Evolutionary conservation across 2,888 invertebrate genomes (phyloP).

Genomic region (Agrochola lychnidis): DNA sequence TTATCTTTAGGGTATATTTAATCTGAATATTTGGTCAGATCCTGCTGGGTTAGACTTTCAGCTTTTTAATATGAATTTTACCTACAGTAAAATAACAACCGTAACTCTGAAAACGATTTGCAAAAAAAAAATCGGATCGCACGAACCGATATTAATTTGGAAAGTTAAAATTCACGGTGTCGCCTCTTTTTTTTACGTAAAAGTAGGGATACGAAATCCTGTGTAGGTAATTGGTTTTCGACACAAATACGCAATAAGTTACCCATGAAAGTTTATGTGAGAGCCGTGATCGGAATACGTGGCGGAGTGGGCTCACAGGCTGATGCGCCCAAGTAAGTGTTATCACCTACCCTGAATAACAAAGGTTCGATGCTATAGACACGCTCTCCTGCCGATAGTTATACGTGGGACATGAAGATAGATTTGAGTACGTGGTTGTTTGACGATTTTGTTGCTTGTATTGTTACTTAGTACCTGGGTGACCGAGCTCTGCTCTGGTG

Average conservation of each 20-base stretch:
- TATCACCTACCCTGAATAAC: slow-evolving; percentile 75
- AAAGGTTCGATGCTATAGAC: slow-evolving; percentile 61
- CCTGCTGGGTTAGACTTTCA: not conserved
- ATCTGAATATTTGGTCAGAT: not conserved
- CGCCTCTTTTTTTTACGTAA: slow-evolving; percentile 69
- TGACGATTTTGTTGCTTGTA: slow-evolving; percentile 44
- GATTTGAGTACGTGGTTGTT: slow-evolving; percentile 47
- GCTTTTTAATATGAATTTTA: slow-evolving; percentile 8
- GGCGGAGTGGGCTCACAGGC: slow-evolving; percentile 65
- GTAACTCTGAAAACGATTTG: slow-evolving; percentile 14
- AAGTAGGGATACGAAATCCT: slow-evolving; percentile 75
- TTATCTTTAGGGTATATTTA: slow-evolving; percentile 6
- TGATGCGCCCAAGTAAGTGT: slow-evolving; percentile 71
- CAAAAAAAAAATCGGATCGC: slow-evolving; percentile 44
- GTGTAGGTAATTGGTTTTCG: slow-evolving; percentile 82
- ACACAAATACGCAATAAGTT: slow-evolving; percentile 84
- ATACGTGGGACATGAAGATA: slow-evolving; percentile 45
- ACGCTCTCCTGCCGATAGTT: slow-evolving; percentile 27
- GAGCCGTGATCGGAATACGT: slow-evolving; percentile 77
- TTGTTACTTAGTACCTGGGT: not conserved
- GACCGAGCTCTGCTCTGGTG: too few species aligned
- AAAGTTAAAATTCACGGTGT: slow-evolving; percentile 71
- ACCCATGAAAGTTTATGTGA: slow-evolving; percentile 82
- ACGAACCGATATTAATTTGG: slow-evolving; percentile 68
- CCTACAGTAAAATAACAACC: not conserved